Percentiles rank a stretch among this genome's conserved stretches.
phyloP scores from a whole-genome alignment of 2,113 vertebrate genomes.

The Anser brachyrhynchus region DNA sequence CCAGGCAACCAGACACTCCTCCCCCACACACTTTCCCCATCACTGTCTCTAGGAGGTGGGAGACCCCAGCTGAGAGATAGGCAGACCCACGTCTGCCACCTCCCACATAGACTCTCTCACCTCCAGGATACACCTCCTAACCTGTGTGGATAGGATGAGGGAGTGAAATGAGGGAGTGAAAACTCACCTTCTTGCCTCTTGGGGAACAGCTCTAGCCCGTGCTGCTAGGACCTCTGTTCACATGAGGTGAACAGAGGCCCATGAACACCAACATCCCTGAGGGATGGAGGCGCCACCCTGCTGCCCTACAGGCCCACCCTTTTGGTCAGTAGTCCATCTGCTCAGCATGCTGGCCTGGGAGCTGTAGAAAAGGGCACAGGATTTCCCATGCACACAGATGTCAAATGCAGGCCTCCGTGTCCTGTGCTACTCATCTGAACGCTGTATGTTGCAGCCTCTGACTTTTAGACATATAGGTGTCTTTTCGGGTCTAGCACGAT shows the following conservation, averaged over 20 bases:
- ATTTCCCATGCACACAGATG: not conserved
- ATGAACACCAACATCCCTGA: not conserved
- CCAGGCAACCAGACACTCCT: not conserved
- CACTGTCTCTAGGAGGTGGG: not conserved
- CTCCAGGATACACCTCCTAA: not conserved
- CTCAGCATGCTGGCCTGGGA: not conserved
- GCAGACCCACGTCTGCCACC: accelerated
- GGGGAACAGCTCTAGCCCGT: not conserved
- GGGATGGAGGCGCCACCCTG: not conserved
- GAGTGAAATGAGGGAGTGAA: not conserved
- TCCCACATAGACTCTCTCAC: not conserved
- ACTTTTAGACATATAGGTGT: not conserved
- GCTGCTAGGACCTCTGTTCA: accelerated
- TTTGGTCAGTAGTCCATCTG: not conserved
- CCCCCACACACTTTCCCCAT: not conserved
- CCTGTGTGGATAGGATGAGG: not conserved
- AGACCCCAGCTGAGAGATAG: not conserved
- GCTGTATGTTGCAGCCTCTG: not conserved
- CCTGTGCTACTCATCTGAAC: not conserved
- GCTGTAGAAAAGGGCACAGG: accelerated
- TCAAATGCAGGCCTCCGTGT: not conserved
- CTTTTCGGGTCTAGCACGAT: not conserved
- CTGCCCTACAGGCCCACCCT: not conserved
- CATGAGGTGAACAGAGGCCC: too few species aligned
- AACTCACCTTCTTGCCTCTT: not conserved